phyloP scores from a whole-genome alignment of 2,888 invertebrate species.

The Ichneumoninae sp. region DNA sequence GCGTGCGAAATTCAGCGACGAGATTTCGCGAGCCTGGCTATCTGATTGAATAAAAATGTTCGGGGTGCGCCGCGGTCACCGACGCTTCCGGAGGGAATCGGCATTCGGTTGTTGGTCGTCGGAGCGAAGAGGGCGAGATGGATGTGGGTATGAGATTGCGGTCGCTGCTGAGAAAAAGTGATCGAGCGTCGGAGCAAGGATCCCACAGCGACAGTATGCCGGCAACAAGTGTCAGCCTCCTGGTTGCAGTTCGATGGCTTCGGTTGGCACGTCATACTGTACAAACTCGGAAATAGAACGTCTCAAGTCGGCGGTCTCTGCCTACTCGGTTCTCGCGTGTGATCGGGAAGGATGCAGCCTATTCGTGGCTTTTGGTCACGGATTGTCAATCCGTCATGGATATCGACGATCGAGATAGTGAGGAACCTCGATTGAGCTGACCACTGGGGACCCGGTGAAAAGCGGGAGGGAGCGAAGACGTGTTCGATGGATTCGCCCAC shows the following conservation, averaged over 20 bases:
- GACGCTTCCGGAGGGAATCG: slow-evolving; percentile 3
- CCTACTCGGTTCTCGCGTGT: neutral
- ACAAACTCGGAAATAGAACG: slow-evolving; percentile 11
- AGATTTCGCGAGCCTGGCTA: neutral
- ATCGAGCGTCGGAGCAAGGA: slow-evolving; percentile 26
- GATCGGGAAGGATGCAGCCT: neutral
- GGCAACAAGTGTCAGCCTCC: slow-evolving; percentile 56
- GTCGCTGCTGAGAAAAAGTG: slow-evolving; percentile 12
- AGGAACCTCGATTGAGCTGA: neutral
- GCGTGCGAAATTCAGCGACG: slow-evolving; percentile 10
- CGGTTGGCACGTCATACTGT: neutral
- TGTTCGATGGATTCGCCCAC: neutral
- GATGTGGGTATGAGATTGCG: neutral
- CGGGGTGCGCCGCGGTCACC: neutral
- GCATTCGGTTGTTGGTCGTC: neutral
- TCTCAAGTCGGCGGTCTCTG: neutral
- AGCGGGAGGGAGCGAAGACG: neutral
- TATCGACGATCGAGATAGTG: neutral
- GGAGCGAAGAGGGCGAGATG: neutral
- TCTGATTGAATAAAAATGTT: slow-evolving; percentile 39
- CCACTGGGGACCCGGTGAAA: neutral
- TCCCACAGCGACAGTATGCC: slow-evolving; percentile 8
- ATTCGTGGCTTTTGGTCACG: neutral
- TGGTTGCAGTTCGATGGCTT: slow-evolving; percentile 35
- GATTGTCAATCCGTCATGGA: neutral